Evolutionary conservation across 2,888 invertebrate species (phyloP).

Genomic region (Sinodicranocentrus sp.): DNA sequence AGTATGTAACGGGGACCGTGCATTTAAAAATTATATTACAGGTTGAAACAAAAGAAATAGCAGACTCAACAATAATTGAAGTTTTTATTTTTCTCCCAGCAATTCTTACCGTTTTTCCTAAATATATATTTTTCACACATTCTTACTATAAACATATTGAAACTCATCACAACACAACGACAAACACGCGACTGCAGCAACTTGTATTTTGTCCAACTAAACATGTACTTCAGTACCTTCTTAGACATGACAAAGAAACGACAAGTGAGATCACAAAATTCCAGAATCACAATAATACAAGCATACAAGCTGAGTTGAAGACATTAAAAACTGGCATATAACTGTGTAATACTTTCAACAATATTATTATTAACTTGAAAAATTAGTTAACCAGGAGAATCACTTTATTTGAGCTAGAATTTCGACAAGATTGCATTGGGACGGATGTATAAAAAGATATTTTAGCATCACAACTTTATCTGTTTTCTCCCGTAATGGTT

Average conservation of each 20-base stretch:
- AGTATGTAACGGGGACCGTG: too few species aligned
- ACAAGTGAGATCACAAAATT: constrained; percentile 56
- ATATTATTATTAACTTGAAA: constrained; percentile 28
- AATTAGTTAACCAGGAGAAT: constrained; percentile 23
- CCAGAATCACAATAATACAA: constrained; percentile 49
- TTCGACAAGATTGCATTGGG: constrained; percentile 39
- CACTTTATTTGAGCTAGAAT: constrained; percentile 28
- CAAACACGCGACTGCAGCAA: neutral
- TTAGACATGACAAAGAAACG: constrained; percentile 12
- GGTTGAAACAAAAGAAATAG: neutral
- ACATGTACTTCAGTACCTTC: neutral
- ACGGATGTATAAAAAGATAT: constrained; percentile 40
- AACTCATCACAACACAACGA: neutral
- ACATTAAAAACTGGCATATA: constrained; percentile 31
- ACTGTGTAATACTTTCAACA: constrained; percentile 29
- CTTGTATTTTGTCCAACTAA: constrained; percentile 7
- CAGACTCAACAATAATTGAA: constrained; percentile 14
- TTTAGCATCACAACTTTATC: constrained; percentile 29
- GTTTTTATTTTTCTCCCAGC: neutral
- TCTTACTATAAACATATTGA: neutral
- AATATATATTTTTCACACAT: neutral
- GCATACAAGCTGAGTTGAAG: constrained; percentile 24
- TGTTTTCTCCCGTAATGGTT: neutral
- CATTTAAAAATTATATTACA: neutral
- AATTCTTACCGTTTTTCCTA: constrained; percentile 1